Conservation (phyloP, 2,113 vertebrate genomes). For the Amazona vittata region DNA sequence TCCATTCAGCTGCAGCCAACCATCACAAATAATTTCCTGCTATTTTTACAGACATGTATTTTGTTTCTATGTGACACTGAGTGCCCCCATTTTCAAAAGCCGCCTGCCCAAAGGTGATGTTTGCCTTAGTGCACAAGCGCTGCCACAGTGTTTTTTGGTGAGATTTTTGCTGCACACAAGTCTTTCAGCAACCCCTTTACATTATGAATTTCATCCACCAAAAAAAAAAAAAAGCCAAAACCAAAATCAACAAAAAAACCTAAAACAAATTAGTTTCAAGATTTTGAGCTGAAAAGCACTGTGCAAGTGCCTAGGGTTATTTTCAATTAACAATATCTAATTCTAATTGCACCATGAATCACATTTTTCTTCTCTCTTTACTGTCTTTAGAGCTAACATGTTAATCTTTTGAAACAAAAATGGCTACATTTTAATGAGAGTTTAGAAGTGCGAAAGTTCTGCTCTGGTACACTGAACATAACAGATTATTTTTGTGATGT, state of each 20-base stretch:
- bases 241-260: neutral
- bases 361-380: slow-evolving; percentile 55
- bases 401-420: slow-evolving; percentile 70
- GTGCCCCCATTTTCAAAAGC: neutral
- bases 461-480: slow-evolving; percentile 25
- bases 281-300: slow-evolving; percentile 12
- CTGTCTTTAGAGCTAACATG: slow-evolving; percentile 54
- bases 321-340: slow-evolving; percentile 49
- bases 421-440: slow-evolving; percentile 68
- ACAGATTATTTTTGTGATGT: slow-evolving; percentile 50
- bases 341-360: slow-evolving; percentile 37
- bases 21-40: neutral
- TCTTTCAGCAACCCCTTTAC: neutral
- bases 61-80: neutral
- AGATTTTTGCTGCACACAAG: neutral
- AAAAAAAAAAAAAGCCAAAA: neutral
- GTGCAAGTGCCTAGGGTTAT: slow-evolving; percentile 23
- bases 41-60: neutral
- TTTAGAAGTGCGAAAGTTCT: slow-evolving; percentile 60
- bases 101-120: neutral
- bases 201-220: neutral
- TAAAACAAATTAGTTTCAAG: neutral
- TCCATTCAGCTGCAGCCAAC: neutral
- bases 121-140: neutral
- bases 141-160: neutral